Base-by-base conservation (phyloP, 1,140 invertebrate genomes). In the Oedothorax gibbosus region DNA sequence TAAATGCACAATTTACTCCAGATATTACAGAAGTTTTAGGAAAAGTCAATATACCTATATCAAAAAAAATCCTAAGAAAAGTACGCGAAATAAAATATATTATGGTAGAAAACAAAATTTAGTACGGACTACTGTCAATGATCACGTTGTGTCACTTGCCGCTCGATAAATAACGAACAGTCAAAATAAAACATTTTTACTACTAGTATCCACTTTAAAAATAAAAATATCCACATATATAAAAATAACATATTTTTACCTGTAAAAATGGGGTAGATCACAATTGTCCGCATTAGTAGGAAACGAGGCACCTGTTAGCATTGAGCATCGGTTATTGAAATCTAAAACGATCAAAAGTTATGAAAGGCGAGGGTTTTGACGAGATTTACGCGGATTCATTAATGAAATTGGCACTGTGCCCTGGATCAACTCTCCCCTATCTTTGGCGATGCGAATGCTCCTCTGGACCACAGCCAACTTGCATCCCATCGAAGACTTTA, bases 321-420 rank as follows among this genome's bases (percentile, higher is more conserved):
- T 81, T 81, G 78, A 81, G 78, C 78, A 81, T 81, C 66, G 78
- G 78, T 81, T 81, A 71, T 71, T 81, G 49, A 81, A 81, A 81
- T 81, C 78, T 57, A 49, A 71, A 81, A 57, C 66, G 78, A 81
- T 81, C 18, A 62, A 71, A 71, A 71, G 21, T 54, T 79, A 57
- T 79, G n/a, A 66, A 53, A 71, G 65, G 65, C 15, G 21, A 57
- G 49, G 53, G 69, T 71, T 81, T 81, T 81, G 62, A 20, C 11
- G 50, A 77, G 56, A 60, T 53, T 60, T n/a, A 49, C 11, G 20
- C 72, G 60, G 53, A 50, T 81, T 81, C 78, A 81, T 81, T 81
- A 81, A 71, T 35, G 35, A 71, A 57, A 57, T 71, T 81, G 78
- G 78, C 78, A 81, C 35, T 20, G 53, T 81, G 78, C 78, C 78